Conservation (phyloP, 2,797 vertebrate genomes). For the Ctenopoma multispine region DNA sequence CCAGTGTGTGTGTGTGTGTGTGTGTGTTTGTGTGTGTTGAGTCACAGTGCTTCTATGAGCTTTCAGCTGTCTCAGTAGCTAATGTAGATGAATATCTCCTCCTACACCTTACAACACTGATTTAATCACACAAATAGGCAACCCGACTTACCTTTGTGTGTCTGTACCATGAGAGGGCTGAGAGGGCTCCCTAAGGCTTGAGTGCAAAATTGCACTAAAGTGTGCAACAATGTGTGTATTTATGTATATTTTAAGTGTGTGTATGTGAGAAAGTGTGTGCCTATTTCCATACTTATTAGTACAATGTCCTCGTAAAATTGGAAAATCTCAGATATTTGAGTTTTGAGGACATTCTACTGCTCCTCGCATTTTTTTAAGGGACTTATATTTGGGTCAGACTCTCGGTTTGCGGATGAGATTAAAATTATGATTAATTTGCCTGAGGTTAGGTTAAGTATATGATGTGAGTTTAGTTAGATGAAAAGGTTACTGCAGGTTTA, state of each 20-base stretch:
- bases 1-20: conserved; percentile 22
- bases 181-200: conserved; percentile 27
- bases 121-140: conserved; percentile 75
- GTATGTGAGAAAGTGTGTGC: background rate
- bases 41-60: conserved; percentile 48
- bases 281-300: background rate
- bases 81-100: conserved; percentile 65
- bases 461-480: conserved; percentile 23
- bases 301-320: conserved; percentile 10
- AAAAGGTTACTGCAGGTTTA: conserved; percentile 14
- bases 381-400: conserved; percentile 41
- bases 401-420: conserved; percentile 40
- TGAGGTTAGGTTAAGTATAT: conserved; percentile 27
- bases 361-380: conserved; percentile 10
- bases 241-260: background rate
- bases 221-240: conserved; percentile 14
- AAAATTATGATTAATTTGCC: conserved; percentile 41
- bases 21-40: conserved; percentile 46
- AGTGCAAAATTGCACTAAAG: conserved; percentile 15
- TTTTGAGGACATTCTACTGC: conserved; percentile 8
- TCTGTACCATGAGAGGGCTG: conserved; percentile 6
- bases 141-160: conserved; percentile 38
- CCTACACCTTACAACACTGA: conserved; percentile 61
- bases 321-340: background rate
- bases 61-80: conserved; percentile 42